Conservation (phyloP, 2,797 vertebrate species). For the Chelonia mydas region DNA sequence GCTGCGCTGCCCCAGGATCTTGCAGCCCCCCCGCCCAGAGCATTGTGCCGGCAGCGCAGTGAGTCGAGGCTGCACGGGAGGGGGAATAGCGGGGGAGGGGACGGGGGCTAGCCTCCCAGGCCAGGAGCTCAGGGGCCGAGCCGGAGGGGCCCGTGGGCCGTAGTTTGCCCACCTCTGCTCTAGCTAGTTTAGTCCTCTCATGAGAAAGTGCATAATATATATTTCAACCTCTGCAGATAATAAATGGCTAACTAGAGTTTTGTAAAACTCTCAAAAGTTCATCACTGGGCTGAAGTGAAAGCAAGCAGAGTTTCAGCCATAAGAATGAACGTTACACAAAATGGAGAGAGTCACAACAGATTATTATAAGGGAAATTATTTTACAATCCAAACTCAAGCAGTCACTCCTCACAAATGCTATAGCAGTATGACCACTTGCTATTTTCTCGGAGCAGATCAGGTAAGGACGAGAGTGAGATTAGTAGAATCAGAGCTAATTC, state of each 20-base stretch:
- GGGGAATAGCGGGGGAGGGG: too few relatives aligned
- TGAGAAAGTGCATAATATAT: not conserved
- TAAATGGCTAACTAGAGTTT: not conserved
- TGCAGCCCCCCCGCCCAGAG: too few relatives aligned
- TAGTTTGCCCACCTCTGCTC: not conserved
- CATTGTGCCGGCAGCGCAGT: too few relatives aligned
- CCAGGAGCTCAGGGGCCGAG: too few relatives aligned
- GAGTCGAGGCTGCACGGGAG: too few relatives aligned
- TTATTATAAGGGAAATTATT: conserved; percentile 39
- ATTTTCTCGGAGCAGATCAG: conserved; percentile 65
- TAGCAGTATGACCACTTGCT: not conserved
- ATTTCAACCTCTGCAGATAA: not conserved
- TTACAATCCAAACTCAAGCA: not conserved
- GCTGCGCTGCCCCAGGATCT: too few relatives aligned
- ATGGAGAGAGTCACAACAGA: not conserved
- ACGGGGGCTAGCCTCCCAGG: too few relatives aligned
- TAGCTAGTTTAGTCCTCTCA: not conserved
- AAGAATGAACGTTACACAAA: fast-evolving
- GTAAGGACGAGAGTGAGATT: conserved; percentile 75
- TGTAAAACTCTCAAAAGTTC: not conserved
- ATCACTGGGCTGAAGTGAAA: not conserved
- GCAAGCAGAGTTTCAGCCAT: not conserved
- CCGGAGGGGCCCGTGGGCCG: too few relatives aligned
- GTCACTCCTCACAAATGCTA: conserved; percentile 20
- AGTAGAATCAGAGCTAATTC: conserved; percentile 77